Conservation (phyloP, 2,888 invertebrate genomes). For the Ischnus inquisitorius region DNA sequence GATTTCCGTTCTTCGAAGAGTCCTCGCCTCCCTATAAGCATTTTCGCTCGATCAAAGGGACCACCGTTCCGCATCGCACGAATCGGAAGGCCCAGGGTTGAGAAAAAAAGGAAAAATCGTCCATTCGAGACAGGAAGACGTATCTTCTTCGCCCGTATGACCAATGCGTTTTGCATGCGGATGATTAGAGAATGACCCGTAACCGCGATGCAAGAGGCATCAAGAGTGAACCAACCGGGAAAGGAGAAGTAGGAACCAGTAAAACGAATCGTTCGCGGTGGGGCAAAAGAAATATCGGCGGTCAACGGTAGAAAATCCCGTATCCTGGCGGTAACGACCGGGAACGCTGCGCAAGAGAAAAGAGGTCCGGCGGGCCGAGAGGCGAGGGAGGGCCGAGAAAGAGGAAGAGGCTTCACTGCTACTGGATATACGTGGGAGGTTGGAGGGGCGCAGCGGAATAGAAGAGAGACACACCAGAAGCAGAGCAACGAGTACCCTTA, state of each 20-base stretch:
- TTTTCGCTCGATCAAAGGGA: conserved; percentile 51
- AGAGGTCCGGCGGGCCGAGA: conserved; percentile 61
- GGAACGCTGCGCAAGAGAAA: conserved; percentile 70
- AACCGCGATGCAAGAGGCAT: neutral
- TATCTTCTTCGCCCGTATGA: neutral
- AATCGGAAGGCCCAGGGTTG: conserved; percentile 19
- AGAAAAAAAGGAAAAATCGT: conserved; percentile 11
- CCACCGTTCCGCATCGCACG: conserved; percentile 27
- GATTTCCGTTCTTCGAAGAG: conserved; percentile 51
- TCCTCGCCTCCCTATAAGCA: neutral
- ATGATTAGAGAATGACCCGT: neutral
- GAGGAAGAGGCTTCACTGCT: conserved; percentile 20
- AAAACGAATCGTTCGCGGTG: conserved; percentile 43
- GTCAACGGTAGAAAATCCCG: conserved; percentile 80
- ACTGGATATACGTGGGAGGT: conserved; percentile 34
- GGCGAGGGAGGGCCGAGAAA: conserved; percentile 64
- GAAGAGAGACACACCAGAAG: conserved; percentile 53
- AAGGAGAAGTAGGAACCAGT: neutral
- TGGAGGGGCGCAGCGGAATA: conserved; percentile 45
- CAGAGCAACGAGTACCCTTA: conserved; percentile 76
- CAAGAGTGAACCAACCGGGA: neutral
- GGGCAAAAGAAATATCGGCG: conserved; percentile 80
- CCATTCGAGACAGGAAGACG: neutral
- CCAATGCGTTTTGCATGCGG: neutral
- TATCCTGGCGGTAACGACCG: conserved; percentile 85